Evolutionary conservation across 1,140 invertebrate genomes (phyloP).

Genomic region (Penaeus indicus): DNA sequence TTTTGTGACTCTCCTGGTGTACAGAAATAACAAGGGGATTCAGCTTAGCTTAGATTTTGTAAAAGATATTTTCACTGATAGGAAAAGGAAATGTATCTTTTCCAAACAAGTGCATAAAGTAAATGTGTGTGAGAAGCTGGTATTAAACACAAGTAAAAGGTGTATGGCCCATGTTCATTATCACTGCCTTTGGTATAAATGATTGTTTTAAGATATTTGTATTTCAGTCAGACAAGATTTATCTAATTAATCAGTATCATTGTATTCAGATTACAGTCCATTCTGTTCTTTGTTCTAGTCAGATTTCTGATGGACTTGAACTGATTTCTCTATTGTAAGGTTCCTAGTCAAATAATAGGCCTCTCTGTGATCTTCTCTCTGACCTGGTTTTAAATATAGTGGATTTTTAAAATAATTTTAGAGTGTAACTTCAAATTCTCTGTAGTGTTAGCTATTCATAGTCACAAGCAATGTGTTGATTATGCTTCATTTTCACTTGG

Average conservation of each 20-base stretch:
- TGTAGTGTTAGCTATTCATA: slow-evolving; percentile 8
- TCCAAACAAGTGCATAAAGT: too few relatives aligned
- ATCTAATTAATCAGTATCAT: not conserved
- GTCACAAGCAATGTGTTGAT: slow-evolving; percentile 36
- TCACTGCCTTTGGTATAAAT: too few relatives aligned
- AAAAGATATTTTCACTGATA: too few relatives aligned
- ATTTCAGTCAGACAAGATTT: too few relatives aligned
- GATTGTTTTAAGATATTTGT: too few relatives aligned
- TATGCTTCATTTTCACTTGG: slow-evolving; percentile 24
- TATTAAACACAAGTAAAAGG: too few relatives aligned
- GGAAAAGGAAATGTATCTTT: too few relatives aligned
- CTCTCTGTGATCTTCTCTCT: slow-evolving; percentile 40
- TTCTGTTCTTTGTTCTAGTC: slow-evolving; percentile 38
- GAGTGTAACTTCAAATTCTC: slow-evolving; percentile 7
- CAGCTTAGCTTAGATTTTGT: too few relatives aligned
- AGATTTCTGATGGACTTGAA: slow-evolving; percentile 9
- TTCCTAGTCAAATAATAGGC: slow-evolving; percentile 28
- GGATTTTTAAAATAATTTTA: slow-evolving; percentile 13
- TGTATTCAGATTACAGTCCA: slow-evolving; percentile 1
- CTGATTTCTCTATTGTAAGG: slow-evolving; percentile 21
- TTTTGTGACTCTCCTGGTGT: too few relatives aligned
- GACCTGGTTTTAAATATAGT: slow-evolving; percentile 44
- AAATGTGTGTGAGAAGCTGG: too few relatives aligned
- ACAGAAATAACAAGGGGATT: too few relatives aligned
- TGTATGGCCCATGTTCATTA: too few relatives aligned